Evolutionary conservation across 2,797 vertebrate species (phyloP).

Genomic region (Xyrichtys novacula): DNA sequence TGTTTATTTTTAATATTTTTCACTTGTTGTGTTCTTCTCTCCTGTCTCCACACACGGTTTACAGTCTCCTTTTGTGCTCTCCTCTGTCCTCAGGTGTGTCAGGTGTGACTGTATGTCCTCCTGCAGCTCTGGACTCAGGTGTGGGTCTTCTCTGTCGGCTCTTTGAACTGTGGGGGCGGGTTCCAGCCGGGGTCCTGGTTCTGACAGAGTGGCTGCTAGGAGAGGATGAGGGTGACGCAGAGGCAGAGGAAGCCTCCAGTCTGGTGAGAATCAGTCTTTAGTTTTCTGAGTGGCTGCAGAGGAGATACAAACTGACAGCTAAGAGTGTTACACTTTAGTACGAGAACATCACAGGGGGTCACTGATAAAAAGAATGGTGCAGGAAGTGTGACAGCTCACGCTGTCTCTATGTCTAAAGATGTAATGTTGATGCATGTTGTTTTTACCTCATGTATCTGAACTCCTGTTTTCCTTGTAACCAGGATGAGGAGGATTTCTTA

Average conservation of each 20-base stretch:
- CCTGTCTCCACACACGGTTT: neutral
- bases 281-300: neutral
- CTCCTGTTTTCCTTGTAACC: slow-evolving; percentile 18
- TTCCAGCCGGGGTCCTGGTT: slow-evolving; percentile 74
- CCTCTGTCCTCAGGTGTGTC: slow-evolving; percentile 79
- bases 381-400: no score
- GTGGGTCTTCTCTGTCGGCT: slow-evolving; percentile 87
- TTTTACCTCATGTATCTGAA: neutral
- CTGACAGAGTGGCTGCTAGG: slow-evolving; percentile 91
- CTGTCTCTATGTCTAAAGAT: no score
- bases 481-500: slow-evolving; percentile 92
- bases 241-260: slow-evolving; percentile 55
- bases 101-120: slow-evolving; percentile 85
- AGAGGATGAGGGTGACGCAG: slow-evolving; percentile 60
- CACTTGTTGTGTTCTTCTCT: neutral
- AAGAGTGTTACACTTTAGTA: neutral
- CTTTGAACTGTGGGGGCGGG: slow-evolving; percentile 85
- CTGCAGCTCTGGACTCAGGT: slow-evolving; percentile 88
- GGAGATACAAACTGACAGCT: slow-evolving; percentile 2
- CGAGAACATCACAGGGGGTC: slow-evolving; percentile 23
- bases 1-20: neutral
- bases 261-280: slow-evolving; percentile 66
- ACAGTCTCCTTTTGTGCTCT: neutral
- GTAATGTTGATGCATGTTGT: neutral
- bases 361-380: neutral